Evolutionary conservation across 2,797 vertebrate species (phyloP), one percentile per base, ranked within the genome.

Genomic region (Rhadinocentrus ornatus): DNA sequence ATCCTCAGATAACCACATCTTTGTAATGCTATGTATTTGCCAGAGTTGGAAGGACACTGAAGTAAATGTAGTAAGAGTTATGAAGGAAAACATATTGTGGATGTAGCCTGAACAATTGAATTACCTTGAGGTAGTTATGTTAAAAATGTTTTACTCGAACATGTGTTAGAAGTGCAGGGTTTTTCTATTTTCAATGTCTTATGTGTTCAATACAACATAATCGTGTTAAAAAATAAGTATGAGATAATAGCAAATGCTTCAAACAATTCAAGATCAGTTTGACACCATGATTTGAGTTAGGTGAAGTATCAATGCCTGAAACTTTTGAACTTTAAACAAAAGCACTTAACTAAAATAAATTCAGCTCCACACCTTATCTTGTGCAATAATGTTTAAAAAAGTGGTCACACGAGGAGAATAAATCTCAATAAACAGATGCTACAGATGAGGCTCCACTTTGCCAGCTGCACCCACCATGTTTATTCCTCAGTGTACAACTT

Each of bases 351-450:
- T 13, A 37, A 50, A 50, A 50, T 50, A 2, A 22, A 18, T 8
- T 37, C 37, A 39, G 44, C 18, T 35, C 4, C 34, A 15, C 8
- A 13, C 26, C 32, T n/a, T 52, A 12, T 13, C 59, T 65, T 34
- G 27, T 41, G 13, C n/a, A 18, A 20, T 26, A 2, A 39, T 27
- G 6, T 32, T 59, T 59, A 8, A 34, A 35, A 62, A 46, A 26
- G 24, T 24, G 53, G 29, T 20, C 22, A 35, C 12, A 31, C 41
- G 12, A 32, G 15, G 26, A 52, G 12, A 5, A 41, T 32, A 26
- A 46, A 53, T 60, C 48, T 27, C 16, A 41, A 59, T 31, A 60
- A 59, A 41, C 39, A 46, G 29, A 46, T 46, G 44, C 44, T 46
- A n/a, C 44, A 46, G 18, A 37, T 27, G 41, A 18, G 39, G 15